A percentile compares a stretch with the other conserved stretches of the same genome.
Conservation (phyloP, 2,888 invertebrate species). For the Yponomeuta evonymella region DNA sequence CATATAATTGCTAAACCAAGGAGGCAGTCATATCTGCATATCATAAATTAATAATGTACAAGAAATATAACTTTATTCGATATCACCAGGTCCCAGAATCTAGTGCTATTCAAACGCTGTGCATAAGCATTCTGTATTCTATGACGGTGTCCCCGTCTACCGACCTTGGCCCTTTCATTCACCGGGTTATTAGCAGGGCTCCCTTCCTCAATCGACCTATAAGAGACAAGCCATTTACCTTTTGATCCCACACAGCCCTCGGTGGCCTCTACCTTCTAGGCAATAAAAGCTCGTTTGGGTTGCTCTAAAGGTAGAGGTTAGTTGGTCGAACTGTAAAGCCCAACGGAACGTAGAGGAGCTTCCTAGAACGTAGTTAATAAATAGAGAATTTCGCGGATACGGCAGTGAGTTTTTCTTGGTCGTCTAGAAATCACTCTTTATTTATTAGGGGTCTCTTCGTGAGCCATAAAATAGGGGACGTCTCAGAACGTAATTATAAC, state of each 20-base stretch:
- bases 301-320: not conserved
- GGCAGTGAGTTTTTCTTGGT: not conserved
- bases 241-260: not conserved
- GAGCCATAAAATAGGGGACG: no score
- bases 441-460: no score
- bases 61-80: no score
- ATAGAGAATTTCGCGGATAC: not conserved
- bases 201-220: constrained; percentile 12
- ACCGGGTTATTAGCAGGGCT: constrained; percentile 24
- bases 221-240: not conserved
- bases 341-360: constrained; percentile 46
- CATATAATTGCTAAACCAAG: no score
- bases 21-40: no score
- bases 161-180: constrained; percentile 49
- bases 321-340: constrained; percentile 5
- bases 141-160: constrained; percentile 17
- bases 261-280: not conserved
- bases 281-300: not conserved
- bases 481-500: no score
- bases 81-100: no score
- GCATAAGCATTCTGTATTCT: not conserved
- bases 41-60: no score
- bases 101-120: no score
- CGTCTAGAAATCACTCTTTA: no score
- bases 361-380: constrained; percentile 13